Evolutionary conservation across 2,797 vertebrate genomes (phyloP).

Genomic region (Allobates femoralis): DNA sequence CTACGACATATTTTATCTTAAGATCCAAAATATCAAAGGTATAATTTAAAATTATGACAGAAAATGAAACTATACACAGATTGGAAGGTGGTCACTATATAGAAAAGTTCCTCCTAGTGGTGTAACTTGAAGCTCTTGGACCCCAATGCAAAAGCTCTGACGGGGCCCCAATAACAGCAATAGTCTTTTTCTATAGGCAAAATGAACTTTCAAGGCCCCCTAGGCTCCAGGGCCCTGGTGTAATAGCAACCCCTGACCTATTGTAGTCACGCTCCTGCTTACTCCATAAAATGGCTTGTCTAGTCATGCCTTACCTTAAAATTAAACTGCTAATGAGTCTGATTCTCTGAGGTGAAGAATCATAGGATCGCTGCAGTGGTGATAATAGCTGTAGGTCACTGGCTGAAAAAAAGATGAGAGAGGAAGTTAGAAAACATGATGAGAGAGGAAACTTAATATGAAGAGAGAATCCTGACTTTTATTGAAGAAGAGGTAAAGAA

Average conservation of each 20-base stretch:
- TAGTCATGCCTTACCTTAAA: background rate
- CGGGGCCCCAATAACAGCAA: too few species aligned
- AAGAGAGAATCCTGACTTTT: too few species aligned
- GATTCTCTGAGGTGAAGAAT: background rate
- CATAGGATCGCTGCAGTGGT: background rate
- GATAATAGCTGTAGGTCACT: too few species aligned
- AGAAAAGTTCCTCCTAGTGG: too few species aligned
- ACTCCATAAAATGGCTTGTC: background rate
- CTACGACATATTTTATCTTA: background rate
- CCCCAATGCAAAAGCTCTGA: too few species aligned
- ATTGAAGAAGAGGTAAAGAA: too few species aligned
- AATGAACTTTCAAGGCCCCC: too few species aligned
- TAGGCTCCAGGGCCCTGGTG: too few species aligned
- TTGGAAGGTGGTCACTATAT: background rate
- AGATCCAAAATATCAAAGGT: background rate
- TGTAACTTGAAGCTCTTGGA: too few species aligned
- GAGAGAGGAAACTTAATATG: background rate
- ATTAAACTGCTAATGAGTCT: background rate
- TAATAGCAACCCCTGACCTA: too few species aligned
- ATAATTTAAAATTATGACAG: background rate
- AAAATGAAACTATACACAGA: background rate
- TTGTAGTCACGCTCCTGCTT: too few species aligned
- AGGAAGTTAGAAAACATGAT: background rate
- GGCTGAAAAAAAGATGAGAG: background rate
- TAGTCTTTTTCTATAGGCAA: too few species aligned